These are phyloP conservation scores for Odontomachus brunneus DNA, from an alignment of 1,140 invertebrate species.

Conservation along the genomic window DNA sequence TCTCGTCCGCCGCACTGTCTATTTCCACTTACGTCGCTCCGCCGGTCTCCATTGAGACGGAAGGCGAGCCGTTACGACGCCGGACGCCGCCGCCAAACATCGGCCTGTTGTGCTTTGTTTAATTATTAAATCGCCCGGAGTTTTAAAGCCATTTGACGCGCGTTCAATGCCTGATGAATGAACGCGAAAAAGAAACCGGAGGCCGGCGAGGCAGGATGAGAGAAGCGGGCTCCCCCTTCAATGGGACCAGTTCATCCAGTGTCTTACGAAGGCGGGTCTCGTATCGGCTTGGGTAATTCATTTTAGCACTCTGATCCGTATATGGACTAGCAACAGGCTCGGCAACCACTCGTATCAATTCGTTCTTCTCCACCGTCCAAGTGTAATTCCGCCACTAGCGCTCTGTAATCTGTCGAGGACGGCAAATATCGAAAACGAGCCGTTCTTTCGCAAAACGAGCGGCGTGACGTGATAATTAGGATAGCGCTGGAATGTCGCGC, in stretches of 20 bases:
- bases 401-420: conserved; percentile 36
- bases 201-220: conserved; percentile 54
- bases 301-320: conserved; percentile 68
- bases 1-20: neutral
- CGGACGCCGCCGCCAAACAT: no score
- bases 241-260: conserved; percentile 73
- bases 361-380: conserved; percentile 44
- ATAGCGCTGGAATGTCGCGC: conserved; percentile 1
- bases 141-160: conserved; percentile 10
- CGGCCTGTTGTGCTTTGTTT: neutral
- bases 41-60: neutral
- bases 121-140: conserved; percentile 43
- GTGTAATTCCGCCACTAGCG: conserved; percentile 43
- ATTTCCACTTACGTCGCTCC: conserved; percentile 9
- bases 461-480: neutral
- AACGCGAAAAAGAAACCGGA: conserved; percentile 71
- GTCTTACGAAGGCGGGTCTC: conserved; percentile 67
- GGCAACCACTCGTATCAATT: conserved; percentile 67
- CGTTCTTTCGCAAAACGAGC: neutral
- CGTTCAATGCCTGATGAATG: conserved; percentile 77
- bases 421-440: conserved; percentile 20
- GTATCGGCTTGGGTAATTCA: conserved; percentile 70
- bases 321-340: conserved; percentile 67
- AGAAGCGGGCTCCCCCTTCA: conserved; percentile 68
- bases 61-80: no score